Evolutionary conservation across 2,888 invertebrate genomes (phyloP), one percentile per base, ranked within the genome.

Genomic region (Gordius sp.): DNA sequence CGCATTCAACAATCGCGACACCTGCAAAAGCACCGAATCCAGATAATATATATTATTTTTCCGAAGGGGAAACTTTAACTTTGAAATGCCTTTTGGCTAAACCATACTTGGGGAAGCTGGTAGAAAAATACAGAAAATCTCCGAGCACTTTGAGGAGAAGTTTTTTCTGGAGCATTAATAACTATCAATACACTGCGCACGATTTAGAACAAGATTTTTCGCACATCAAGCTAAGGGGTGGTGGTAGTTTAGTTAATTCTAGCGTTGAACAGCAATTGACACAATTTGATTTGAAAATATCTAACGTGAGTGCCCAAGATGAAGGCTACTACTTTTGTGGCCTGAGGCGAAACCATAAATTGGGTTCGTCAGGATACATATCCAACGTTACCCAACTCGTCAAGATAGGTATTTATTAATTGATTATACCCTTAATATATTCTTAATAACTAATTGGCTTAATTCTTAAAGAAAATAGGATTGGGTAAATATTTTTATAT

Each of bases 271-370:
- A n/a, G n/a, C n/a, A n/a, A n/a, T n/a, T n/a, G n/a, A n/a, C n/a
- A n/a, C n/a, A n/a, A n/a, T 47, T 47, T 20, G 47, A 47, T 23
- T 20, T 47, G 13, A 8, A 20, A 4, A 47, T 47, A 47, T 18
- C 47, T 4, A 47, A 47, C 20, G 20, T 47, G 8, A 18, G n/a
- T 4, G 47, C 47, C 4, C 20, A 18, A 13, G 47, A 47, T 47
- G 47, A 47, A 20, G 47, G 47, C 47, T 8, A 47, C 13, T 47
- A 47, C 20, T 47, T n/a, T 47, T 47, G 47, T 20, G 47, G 47
- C 4, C 47, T 47, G 4, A 8, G 47, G 20, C 8, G 47, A 4
- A 47, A 47, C 47, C 4, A 20, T 47, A 47, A 47, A 20, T 18
- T 47, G 4, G 4, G 20, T 13, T 47, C 47, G 8, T 18, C 8